Conservation (phyloP, 2,113 vertebrate species). For the Rynchops niger region DNA sequence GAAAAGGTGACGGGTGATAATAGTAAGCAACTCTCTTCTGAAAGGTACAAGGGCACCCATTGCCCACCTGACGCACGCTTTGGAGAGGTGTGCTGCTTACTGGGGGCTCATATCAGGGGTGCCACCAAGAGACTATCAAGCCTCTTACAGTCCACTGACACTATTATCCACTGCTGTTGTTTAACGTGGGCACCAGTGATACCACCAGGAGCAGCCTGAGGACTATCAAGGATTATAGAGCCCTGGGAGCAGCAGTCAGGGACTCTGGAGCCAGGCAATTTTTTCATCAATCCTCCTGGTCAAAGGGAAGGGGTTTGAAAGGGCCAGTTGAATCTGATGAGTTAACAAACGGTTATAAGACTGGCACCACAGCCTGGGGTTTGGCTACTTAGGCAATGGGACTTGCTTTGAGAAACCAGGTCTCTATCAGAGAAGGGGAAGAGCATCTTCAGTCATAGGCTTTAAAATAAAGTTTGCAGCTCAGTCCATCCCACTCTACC, state of each 20-base stretch:
- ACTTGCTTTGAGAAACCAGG: neutral
- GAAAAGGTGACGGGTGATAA: neutral
- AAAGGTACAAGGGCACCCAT: neutral
- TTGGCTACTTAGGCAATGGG: neutral
- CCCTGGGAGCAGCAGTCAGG: neutral
- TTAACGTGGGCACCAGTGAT: neutral
- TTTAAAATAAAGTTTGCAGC: neutral
- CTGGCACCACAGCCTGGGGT: neutral
- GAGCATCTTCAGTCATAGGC: neutral
- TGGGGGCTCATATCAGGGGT: neutral
- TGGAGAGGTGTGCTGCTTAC: neutral
- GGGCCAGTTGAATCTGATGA: too few species aligned
- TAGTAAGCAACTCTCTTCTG: neutral
- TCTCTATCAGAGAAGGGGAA: neutral
- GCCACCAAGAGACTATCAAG: neutral
- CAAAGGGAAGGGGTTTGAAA: neutral
- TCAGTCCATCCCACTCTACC: neutral
- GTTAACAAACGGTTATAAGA: neutral
- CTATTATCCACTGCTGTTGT: neutral
- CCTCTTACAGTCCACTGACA: neutral
- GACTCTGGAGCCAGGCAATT: neutral
- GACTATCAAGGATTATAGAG: neutral
- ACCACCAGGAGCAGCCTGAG: neutral
- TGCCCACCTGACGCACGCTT: neutral
- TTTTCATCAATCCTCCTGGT: neutral